A percentile compares a stretch with the other conserved stretches of the same genome.
Conservation (phyloP, 2,113 vertebrate genomes). For the Tetrax tetrax region DNA sequence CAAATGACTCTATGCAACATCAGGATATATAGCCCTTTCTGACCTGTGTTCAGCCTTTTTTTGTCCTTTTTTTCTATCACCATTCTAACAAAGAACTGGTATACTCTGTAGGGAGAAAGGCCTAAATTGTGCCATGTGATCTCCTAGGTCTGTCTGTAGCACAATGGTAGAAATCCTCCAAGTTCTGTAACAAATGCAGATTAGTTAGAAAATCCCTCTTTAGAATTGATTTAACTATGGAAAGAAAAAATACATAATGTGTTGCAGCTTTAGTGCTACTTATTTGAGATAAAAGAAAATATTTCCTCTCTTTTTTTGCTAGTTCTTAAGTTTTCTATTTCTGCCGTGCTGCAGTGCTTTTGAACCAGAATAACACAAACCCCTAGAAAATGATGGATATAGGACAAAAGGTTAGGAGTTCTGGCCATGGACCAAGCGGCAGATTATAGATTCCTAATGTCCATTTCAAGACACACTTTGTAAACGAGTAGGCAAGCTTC, state of each 20-base stretch:
- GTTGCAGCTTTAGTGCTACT: neutral
- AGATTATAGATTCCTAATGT: neutral
- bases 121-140: neutral
- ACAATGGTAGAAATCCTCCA: neutral
- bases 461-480: neutral
- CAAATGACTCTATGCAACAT: neutral
- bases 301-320: neutral
- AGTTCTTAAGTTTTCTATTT: neutral
- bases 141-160: neutral
- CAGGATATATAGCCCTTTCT: neutral
- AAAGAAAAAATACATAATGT: neutral
- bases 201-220: slow-evolving; percentile 42
- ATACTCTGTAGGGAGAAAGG: neutral
- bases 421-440: neutral
- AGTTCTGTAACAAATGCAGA: slow-evolving; percentile 36
- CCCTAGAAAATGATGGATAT: neutral
- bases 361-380: neutral
- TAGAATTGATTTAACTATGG: neutral
- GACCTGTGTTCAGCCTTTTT: neutral
- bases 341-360: neutral
- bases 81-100: neutral
- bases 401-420: neutral
- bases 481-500: neutral
- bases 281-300: neutral
- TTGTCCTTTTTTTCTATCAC: neutral